Evolutionary conservation across 2,113 vertebrate genomes (phyloP).

Genomic region (Loxodonta africana): DNA sequence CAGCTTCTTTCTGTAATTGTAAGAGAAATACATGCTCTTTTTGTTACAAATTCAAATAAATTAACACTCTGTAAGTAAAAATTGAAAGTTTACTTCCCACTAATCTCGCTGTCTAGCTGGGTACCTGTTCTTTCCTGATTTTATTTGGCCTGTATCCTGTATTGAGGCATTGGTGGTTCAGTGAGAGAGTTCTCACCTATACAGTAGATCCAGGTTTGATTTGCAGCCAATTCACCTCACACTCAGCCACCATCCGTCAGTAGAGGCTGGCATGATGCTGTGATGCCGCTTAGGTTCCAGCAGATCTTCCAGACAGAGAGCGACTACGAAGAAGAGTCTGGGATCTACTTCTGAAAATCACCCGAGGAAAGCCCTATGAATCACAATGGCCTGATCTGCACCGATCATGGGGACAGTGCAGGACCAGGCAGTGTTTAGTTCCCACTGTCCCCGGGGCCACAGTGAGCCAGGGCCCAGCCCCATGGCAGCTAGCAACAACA

Average conservation of each 20-base stretch:
- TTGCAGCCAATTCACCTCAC: not conserved
- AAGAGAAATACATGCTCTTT: not conserved
- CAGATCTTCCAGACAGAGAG: not conserved
- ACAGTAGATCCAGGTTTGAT: not conserved
- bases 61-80: conserved; percentile 14
- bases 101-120: not conserved
- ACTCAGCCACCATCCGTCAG: not conserved
- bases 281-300: not conserved
- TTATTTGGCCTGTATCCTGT: not conserved
- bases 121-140: not conserved
- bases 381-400: not conserved
- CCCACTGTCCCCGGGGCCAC: not conserved
- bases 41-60: conserved; percentile 19
- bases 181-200: not conserved
- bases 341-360: not conserved
- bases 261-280: not conserved
- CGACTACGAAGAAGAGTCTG: not conserved
- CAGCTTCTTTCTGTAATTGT: not conserved
- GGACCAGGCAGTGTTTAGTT: not conserved
- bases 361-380: not conserved
- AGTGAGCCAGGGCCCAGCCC: not conserved
- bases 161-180: not conserved
- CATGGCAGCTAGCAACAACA: not conserved
- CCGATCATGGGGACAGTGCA: not conserved
- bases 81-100: not conserved